Conservation (phyloP, 2,113 vertebrate species). For the Monopterus albus region DNA sequence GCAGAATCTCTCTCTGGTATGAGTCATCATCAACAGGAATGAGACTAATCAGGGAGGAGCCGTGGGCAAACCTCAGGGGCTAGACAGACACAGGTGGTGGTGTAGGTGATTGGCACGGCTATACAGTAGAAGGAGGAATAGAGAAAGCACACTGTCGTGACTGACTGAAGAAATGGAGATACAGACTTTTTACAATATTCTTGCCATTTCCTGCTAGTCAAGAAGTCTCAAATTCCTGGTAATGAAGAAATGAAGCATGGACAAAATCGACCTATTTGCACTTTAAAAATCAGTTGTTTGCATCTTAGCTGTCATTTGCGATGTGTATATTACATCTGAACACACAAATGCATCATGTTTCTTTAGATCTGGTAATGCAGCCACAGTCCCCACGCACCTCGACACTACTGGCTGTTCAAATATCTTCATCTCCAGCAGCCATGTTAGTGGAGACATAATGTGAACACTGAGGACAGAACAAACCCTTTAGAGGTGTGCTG, state of each 20-base stretch:
- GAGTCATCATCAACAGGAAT: slow-evolving; percentile 54
- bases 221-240: not conserved
- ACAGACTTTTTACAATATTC: not conserved
- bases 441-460: not conserved
- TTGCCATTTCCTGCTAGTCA: slow-evolving; percentile 20
- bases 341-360: not conserved
- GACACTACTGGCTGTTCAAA: slow-evolving; percentile 19
- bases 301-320: not conserved
- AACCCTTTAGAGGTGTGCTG: slow-evolving; percentile 11
- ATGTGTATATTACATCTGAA: not conserved
- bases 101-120: slow-evolving; percentile 34
- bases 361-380: slow-evolving; percentile 4
- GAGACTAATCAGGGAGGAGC: slow-evolving; percentile 48
- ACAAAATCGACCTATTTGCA: not conserved
- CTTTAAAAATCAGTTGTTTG: slow-evolving; percentile 23
- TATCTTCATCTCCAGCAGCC: slow-evolving; percentile 32
- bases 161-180: slow-evolving; percentile 15
- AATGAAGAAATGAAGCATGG: not conserved
- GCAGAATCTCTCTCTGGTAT: slow-evolving; percentile 35
- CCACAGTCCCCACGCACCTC: slow-evolving; percentile 27
- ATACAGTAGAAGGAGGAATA: slow-evolving; percentile 22
- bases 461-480: slow-evolving; percentile 14
- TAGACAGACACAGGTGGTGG: slow-evolving; percentile 46
- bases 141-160: slow-evolving; percentile 18
- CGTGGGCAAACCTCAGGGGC: slow-evolving; percentile 30